Evolutionary conservation across 2,888 invertebrate genomes (phyloP), one percentile per base, ranked within the genome.

Genomic region (Pilophorus perplexus): DNA sequence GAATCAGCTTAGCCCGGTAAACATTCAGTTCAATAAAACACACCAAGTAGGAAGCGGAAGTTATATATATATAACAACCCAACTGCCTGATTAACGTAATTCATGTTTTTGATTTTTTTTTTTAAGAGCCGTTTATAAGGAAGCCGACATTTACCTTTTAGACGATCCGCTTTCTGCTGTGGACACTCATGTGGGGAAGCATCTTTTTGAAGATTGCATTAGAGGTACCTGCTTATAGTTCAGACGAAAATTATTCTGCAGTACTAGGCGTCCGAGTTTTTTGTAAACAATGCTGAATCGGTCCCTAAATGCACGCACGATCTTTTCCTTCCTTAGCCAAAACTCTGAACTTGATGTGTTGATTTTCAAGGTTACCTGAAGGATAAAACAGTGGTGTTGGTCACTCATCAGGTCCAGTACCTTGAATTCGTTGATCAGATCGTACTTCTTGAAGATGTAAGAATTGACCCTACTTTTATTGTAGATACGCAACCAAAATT

Each of bases 371-470:
- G 46, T 2, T 46, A 46, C 23, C 46, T 79, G n/a, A n/a, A n/a
- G n/a, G n/a, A n/a, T n/a, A n/a, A n/a, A n/a, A n/a, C n/a, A n/a
- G n/a, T n/a, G n/a, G n/a, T n/a, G n/a, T n/a, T n/a, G n/a, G n/a
- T n/a, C n/a, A n/a, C n/a, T n/a, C n/a, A n/a, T n/a, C n/a, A 93
- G 75, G 77, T 91, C 55, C 92, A 93, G 75, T 90, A 88, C 72
- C 78, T 89, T 4, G 84, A 84, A 72, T 79, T 82, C 38, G 87
- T 84, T 1, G 85, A 88, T 75, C 83, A 82, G 66, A 80, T 80
- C 33, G 71, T 80, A 16, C 73, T 80, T 4, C 71, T 80, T 22
- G 74, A 80, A 64, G 77, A 85, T 80, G 74, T 73, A 68, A 68
- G 71, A 69, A 54, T 14, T 22, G 20, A 6, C 22, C 22, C 46